Evolutionary conservation across 2,888 invertebrate species (phyloP), one percentile per base, ranked within the genome.

Genomic region (Heliconius aoede): DNA sequence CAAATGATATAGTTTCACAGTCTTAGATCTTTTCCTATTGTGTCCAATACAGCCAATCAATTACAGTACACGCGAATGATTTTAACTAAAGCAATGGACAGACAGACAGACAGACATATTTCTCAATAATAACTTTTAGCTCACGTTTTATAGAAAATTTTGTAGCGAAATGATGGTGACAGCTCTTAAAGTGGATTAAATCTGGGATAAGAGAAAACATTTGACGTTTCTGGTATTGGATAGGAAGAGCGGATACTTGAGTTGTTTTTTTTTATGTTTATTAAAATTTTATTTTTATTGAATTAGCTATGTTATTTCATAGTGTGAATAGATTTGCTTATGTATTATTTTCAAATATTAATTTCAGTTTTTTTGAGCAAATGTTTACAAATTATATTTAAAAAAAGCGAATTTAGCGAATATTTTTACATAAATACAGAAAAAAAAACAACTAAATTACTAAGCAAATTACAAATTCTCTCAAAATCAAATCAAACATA

Each of bases 1-100:
- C 72, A 68, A 72, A 46, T 72, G 72, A 11, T 24, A 64, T 64
- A 11, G 36, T 72, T 67, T 72, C 73, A 75, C 67, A 55, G 51
- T 68, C 62, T 64, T 46, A 72, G 55, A 76, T n/a, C n/a, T n/a
- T 32, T 40, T 26, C 72, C 67, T 55, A 74, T 71, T 78, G 77
- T 82, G 79, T 74, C 77, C 78, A 65, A 75, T 79, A 68, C 76
- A 72, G 83, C 86, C 87, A 88, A 90, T 90, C 89, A 89, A 86
- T 87, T 87, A 86, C 82, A 79, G 84, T 86, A 91, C 90, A 90
- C 85, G 87, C 85, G 86, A 90, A 90, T 76, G 89, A 90, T 90
- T 90, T 91, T 88, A 91, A 83, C 84, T 82, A 83, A 83, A 82
- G 83, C 81, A 82, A 76, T 80, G 80, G 76, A 78, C 80, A 78